These are phyloP conservation scores for Hyposoter didymator DNA, from an alignment of 2,888 invertebrate genomes.

Conservation along the genomic window DNA sequence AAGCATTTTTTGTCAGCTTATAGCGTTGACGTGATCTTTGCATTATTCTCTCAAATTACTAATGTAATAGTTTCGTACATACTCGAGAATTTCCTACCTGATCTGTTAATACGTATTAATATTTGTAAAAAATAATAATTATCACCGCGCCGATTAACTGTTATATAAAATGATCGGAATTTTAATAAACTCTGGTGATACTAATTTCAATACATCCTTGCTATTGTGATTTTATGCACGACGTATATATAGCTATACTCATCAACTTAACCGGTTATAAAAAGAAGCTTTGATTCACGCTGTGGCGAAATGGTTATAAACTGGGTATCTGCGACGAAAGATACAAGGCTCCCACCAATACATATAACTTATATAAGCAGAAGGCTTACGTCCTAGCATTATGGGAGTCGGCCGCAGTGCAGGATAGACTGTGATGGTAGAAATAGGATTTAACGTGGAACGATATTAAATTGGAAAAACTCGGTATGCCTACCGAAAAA, in stretches of 20 bases:
- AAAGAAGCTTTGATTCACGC: conserved; percentile 38
- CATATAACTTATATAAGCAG: conserved; percentile 63
- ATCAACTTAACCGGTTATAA: background rate
- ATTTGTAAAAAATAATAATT: too few relatives aligned
- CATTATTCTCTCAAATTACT: too few relatives aligned
- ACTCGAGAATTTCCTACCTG: too few relatives aligned
- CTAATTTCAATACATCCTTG: background rate
- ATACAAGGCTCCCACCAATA: conserved; percentile 57
- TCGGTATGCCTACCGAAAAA: conserved; percentile 72
- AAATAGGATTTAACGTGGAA: background rate
- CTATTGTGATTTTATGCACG: background rate
- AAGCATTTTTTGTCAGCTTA: too few relatives aligned
- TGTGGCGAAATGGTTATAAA: conserved; percentile 23
- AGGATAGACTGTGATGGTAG: background rate
- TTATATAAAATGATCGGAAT: background rate
- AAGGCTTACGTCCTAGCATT: conserved; percentile 24
- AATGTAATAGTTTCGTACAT: too few relatives aligned
- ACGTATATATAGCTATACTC: background rate
- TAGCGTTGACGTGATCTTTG: too few relatives aligned
- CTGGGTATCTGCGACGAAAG: conserved; percentile 33
- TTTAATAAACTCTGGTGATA: background rate
- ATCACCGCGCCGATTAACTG: background rate
- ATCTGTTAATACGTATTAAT: too few relatives aligned
- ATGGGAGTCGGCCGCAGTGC: conserved; percentile 27
- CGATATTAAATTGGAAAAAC: background rate